Evolutionary conservation across 2,113 vertebrate genomes (phyloP).

Genomic region (Dasyornis broadbenti): DNA sequence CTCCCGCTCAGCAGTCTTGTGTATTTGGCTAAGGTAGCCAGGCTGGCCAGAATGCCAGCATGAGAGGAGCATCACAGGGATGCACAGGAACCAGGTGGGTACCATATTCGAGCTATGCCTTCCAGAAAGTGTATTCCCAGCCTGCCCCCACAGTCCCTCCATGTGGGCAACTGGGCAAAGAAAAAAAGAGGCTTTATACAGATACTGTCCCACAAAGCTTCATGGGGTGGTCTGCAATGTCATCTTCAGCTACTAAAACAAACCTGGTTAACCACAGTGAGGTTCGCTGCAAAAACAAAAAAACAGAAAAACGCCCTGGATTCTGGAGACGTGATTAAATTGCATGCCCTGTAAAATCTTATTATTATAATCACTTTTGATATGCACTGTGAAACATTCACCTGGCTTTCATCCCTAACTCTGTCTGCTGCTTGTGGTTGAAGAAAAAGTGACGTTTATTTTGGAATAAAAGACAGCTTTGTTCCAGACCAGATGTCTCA

Average conservation of each 20-base stretch:
- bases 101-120: fast-evolving
- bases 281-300: not conserved
- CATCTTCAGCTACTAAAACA: not conserved
- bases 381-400: not conserved
- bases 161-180: not conserved
- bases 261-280: not conserved
- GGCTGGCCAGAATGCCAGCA: not conserved
- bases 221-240: not conserved
- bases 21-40: fast-evolving
- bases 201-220: not conserved
- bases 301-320: not conserved
- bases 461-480: slow-evolving; percentile 38
- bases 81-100: not conserved
- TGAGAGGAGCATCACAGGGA: not conserved
- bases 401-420: slow-evolving; percentile 11
- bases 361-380: not conserved
- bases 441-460: slow-evolving; percentile 1
- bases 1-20: fast-evolving
- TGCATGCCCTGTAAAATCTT: not conserved
- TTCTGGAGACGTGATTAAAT: not conserved
- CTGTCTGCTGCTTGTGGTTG: not conserved
- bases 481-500: slow-evolving; percentile 36
- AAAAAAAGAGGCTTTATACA: fast-evolving
- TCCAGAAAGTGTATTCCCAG: not conserved
- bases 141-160: not conserved